Base-by-base conservation (phyloP, 2,888 invertebrate genomes). In the Autographa gamma region DNA sequence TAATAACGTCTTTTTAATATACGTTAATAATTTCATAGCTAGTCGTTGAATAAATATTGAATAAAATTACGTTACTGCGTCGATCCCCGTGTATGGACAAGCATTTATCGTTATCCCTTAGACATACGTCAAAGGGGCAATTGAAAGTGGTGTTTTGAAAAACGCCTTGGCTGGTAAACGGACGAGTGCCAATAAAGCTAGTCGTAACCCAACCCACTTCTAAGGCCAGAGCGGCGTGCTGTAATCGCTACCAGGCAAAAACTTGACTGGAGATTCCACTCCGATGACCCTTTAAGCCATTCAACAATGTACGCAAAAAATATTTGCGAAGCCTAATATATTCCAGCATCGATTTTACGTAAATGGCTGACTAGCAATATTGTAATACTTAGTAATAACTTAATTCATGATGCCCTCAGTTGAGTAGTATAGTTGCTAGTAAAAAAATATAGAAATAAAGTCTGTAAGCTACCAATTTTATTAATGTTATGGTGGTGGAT, bases 181-280 rank as follows among this genome's bases (percentile, higher is more conserved):
- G 84, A 79, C 84, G 84, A 88, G 86, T 88, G 87, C 87, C 88
- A 89, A 89, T 90, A 90, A 91, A 90, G 85, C 87, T 88, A 87
- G 88, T 85, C 84, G 90, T 90, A 91, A 91, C 87, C 86, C 86
- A 87, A 86, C 86, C 89, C 86, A 88, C 83, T 88, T 90, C 86
- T 88, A 87, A 88, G 81, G 81, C 85, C 82, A 86, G 82, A 86
- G 86, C 87, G 82, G 88, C 87, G 86, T 87, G 80, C 88, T 88
- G 88, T 92, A 92, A 93, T 92, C 88, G 90, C 89, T 90, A 88
- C 91, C 84, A 85, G 85, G 88, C 86, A 92, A 92, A 91, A 93
- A 92, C 91, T 88, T 85, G 85, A 86, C 85, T 85, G 76, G 82
- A 82, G 85, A 90, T 90, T 90, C 87, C 89, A 83, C 84, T 88